Evolutionary conservation across 2,113 vertebrate genomes (phyloP).

Genomic region (Pterocles burchelli): DNA sequence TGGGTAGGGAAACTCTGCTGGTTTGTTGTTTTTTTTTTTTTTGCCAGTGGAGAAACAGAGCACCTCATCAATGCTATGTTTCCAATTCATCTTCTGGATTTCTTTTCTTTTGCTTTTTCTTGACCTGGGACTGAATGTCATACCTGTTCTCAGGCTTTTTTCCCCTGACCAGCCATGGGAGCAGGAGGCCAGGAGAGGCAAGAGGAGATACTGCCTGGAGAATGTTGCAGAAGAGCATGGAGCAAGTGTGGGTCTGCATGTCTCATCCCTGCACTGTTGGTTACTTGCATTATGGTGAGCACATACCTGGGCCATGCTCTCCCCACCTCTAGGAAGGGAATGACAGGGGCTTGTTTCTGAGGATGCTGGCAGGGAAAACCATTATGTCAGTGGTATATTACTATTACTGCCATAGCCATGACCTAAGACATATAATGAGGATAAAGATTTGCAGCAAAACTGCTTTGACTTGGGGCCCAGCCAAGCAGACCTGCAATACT

Average conservation of each 20-base stretch:
- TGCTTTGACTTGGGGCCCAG: neutral
- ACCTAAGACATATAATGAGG: neutral
- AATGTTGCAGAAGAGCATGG: fast-evolving
- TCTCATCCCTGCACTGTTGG: neutral
- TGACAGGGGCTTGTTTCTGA: neutral
- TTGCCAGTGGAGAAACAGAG: neutral
- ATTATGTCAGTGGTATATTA: neutral
- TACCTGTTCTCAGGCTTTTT: neutral
- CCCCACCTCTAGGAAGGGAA: neutral
- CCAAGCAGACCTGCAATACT: neutral
- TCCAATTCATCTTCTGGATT: neutral
- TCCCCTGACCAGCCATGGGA: neutral
- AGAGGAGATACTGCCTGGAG: neutral
- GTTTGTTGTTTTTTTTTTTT: too few relatives aligned
- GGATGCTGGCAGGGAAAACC: neutral
- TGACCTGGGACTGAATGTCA: neutral
- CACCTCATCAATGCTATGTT: neutral
- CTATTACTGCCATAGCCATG: neutral
- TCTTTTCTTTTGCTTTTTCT: neutral
- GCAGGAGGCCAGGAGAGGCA: neutral
- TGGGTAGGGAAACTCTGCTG: neutral
- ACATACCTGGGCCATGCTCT: neutral
- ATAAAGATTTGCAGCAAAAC: neutral
- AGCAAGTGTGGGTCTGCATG: fast-evolving
- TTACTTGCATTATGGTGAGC: neutral